Evolutionary conservation across 2,797 vertebrate species (phyloP), one percentile per base, ranked within the genome.

Genomic region (Salmo trutta): DNA sequence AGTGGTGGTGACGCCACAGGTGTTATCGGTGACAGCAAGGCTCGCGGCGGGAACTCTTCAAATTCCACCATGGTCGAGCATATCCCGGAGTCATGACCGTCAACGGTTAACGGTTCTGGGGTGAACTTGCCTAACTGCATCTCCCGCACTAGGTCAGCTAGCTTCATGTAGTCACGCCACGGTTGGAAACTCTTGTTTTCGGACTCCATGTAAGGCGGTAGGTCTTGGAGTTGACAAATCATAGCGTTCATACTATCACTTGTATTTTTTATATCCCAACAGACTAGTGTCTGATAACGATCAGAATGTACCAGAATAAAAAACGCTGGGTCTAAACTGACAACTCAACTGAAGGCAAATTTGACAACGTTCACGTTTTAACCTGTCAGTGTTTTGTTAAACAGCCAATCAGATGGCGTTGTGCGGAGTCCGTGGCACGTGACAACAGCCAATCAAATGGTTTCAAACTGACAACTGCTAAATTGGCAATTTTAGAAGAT

Each of bases 141-240:
- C 7, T 85, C 76, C 31, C 79, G 83, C 16, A 97, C 85, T 6
- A 90, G 82, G 0, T 89, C 85, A 0, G 94, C 93, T 27, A 97
- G 76, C 2, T 95, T 94, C 81, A 98, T 88, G 74, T 97, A 97
- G 79, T 98, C 97, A 64, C 74, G 85, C 94, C 93, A 95, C 0
- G 83, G 91, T 80, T 95, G 89, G 73, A 94, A 95, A 75, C 81
- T 12, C 29, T 76, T 67, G 14, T 53, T 56, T 5, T 84, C 70
- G 0, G 87, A 73, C 70, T 93, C 92, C 93, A 92, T 90, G 71
- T 78, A 79, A 24, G 2, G 3, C 54, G 83, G 75, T 21, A 85
- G 24, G 75, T 82, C 75, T 10, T 33, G 6, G n/a, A 21, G 19
- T 16, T 14, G 33, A 36, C 2, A 24, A 71, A 82, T 69, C 51